Evolutionary conservation across 2,797 vertebrate species (phyloP), one percentile per base, ranked within the genome.

Genomic region (Tapirus indicus): DNA sequence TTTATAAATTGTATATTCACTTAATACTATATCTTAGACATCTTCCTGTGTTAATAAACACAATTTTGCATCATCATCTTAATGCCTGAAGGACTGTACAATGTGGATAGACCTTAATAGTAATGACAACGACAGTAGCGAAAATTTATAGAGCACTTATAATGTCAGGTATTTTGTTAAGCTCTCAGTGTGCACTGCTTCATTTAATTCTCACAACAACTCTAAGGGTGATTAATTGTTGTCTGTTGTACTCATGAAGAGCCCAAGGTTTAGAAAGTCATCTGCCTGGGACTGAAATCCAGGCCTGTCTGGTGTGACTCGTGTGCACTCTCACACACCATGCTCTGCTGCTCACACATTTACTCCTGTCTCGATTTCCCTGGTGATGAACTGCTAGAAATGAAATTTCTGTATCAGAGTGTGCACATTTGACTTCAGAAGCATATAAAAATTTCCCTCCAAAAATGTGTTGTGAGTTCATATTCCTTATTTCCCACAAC

Each of bases 181-280:
- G 44, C 6, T 1, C 68, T 92, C 6, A 16, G 21, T 32, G 4
- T 2, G 12, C 23, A 29, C 52, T 68, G 80, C 69, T 87, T 88
- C 88, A 80, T 91, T 92, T 88, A 87, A 95, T 75, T 35, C 49
- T 82, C 71, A 58, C 62, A 41, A 52, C 32, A 18, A 29, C 52
- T 60, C 20, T 47, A 25, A 69, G 13, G n/a, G 32, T 68, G 68
- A 62, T 62, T 54, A 41, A 69, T 78, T 44, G 1, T 13, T 16
- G 25, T 91, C 91, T 72, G 54, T 21, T 18, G 18, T n/a, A 49
- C 8, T 71, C 49, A 32, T 11, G 79, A 91, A 72, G 83, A 72
- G 41, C 21, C 17, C 16, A 58, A 41, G 32, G 32, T 25, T 62
- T 35, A 29, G 54, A 47, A 72, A 32, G 35, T 44, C 7, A 16